These are phyloP conservation scores for Sula dactylatra DNA, from an alignment of 2,113 vertebrate genomes.

Conservation along the genomic window DNA sequence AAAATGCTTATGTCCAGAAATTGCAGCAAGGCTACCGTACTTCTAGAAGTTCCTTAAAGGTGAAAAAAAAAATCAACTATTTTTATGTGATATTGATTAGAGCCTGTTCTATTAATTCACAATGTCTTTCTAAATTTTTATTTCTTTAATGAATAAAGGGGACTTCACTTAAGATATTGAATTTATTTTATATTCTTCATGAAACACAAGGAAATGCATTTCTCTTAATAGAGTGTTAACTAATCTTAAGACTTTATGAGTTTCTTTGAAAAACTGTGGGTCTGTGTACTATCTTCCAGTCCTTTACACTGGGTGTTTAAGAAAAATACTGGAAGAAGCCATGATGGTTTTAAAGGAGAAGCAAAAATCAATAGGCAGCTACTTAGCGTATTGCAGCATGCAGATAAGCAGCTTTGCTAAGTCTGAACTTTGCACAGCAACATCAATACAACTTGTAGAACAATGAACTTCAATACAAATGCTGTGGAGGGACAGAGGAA, in stretches of 20 bases:
- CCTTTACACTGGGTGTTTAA: neutral
- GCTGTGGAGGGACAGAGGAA: neutral
- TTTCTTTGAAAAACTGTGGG: neutral
- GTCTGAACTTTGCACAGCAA: conserved; percentile 29
- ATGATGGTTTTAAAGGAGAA: conserved; percentile 21
- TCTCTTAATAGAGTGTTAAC: neutral
- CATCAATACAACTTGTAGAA: conserved; percentile 41
- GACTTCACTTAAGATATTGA: neutral
- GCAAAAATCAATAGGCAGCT: conserved; percentile 61
- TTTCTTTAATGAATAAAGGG: neutral
- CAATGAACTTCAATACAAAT: conserved; percentile 16
- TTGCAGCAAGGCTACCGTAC: neutral
- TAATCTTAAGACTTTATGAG: neutral
- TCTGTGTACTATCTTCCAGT: neutral
- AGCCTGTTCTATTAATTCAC: neutral
- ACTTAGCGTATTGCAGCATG: conserved; percentile 48
- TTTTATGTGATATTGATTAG: conserved; percentile 12
- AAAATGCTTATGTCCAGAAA: conserved; percentile 9
- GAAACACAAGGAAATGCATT: neutral
- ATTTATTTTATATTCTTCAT: conserved; percentile 1
- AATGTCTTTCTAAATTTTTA: neutral
- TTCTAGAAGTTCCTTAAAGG: neutral
- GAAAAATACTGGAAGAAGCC: neutral
- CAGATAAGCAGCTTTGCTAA: conserved; percentile 46
- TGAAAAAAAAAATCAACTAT: neutral